Evolutionary conservation across 1,140 invertebrate species (phyloP), one percentile per base, ranked within the genome.

Genomic region (Dinothrombium tinctorium): DNA sequence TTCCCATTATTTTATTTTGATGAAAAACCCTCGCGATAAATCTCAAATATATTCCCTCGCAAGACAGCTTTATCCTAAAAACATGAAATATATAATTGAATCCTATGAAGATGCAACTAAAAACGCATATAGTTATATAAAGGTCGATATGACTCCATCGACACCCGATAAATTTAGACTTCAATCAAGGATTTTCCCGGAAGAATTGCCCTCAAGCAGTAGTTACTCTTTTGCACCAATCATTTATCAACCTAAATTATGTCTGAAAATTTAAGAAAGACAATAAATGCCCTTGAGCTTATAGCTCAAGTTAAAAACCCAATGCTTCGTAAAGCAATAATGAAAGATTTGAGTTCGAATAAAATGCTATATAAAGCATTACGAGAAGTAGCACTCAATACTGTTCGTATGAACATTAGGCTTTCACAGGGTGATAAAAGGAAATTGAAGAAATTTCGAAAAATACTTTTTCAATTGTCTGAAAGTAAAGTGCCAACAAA

Each of bases 1-100:
- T 47, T 47, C 53, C n/a, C 52, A 53, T 46, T 57, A 58, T 46
- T 51, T 59, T 28, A 50, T 58, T 31, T 51, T 54, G 37, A 55
- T 59, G 45, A 58, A 60, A 55, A 60, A 60, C 45, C 55, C 56
- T 1, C 47, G 57, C 17, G 57, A 60, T 47, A 49, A 45, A 43
- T 52, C 53, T 11, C 57, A 60, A 49, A 58, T 60, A 37, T 43
- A 46, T 40, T 49, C 51, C 42, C 44, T 62, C n/a, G 49, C 52
- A 0, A 40, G 54, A 19, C 54, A 56, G 47, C 47, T 58, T 19
- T 54, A 28, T 21, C 55, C 56, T 2, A 53, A 56, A 44, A 52
- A 57, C 47, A 23, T 48, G 9, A 56, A 54, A 47, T 57, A 56
- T 48, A 26, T 60, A 11, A 50, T 54, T 51, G 54, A 59, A 42